Evolutionary conservation across 2,113 vertebrate genomes (phyloP).

Genomic region (Octodon degus): DNA sequence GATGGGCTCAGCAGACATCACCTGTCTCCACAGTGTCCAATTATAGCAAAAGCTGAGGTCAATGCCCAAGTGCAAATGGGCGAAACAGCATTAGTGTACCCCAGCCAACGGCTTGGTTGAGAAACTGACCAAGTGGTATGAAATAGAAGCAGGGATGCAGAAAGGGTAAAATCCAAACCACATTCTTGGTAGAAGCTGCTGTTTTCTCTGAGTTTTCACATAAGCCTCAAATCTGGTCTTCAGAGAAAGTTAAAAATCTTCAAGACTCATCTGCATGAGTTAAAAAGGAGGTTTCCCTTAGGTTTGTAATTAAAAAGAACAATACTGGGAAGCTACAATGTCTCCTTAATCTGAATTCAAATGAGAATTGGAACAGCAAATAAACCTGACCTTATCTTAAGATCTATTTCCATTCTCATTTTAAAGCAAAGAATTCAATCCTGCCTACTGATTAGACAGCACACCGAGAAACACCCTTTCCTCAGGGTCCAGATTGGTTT

Average conservation of each 20-base stretch:
- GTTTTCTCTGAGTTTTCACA: background rate
- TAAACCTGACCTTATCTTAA: background rate
- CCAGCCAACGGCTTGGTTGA: too few species aligned
- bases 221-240: background rate
- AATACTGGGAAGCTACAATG: background rate
- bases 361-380: constrained; percentile 8
- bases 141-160: fast-evolving
- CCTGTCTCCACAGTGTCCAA: background rate
- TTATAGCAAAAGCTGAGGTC: background rate
- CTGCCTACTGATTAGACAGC: background rate
- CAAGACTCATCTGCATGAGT: background rate
- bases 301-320: background rate
- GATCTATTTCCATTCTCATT: background rate
- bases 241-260: background rate
- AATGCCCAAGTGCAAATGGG: background rate
- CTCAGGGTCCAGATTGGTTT: too few species aligned
- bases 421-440: background rate
- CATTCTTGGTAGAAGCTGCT: background rate
- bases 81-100: fast-evolving
- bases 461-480: background rate
- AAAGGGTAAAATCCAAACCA: too few species aligned
- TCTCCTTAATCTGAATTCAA: background rate
- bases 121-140: background rate
- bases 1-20: background rate
- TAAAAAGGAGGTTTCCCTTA: background rate